These are phyloP conservation scores for Lithophane semibrunnea DNA, from an alignment of 2,888 invertebrate species.

Conservation along the genomic window DNA sequence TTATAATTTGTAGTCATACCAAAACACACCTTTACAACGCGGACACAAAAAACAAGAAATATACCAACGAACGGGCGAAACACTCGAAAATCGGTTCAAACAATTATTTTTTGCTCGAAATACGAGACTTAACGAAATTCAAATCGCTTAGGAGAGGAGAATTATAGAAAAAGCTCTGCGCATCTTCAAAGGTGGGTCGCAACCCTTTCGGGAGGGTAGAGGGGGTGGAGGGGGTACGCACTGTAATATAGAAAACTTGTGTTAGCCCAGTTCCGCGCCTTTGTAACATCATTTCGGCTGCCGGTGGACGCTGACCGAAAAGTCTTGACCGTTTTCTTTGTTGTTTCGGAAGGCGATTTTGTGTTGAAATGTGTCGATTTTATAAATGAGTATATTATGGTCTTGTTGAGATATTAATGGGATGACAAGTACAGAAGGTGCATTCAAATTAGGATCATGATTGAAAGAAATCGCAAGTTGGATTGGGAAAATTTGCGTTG, in stretches of 20 bases:
- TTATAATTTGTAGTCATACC: constrained; percentile 21
- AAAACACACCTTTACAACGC: constrained; percentile 70
- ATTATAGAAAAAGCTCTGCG: constrained; percentile 90
- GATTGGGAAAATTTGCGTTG: neutral
- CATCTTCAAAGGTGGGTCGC: constrained; percentile 89
- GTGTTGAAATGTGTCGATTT: neutral
- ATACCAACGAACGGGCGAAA: constrained; percentile 73
- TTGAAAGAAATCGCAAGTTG: neutral
- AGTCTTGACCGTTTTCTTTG: constrained; percentile 74
- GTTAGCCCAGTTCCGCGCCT: constrained; percentile 91
- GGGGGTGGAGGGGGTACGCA: constrained; percentile 79
- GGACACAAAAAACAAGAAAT: constrained; percentile 73
- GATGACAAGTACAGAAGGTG: neutral
- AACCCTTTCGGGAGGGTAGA: constrained; percentile 80
- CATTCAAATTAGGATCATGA: neutral
- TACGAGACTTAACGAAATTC: constrained; percentile 90
- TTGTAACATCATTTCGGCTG: constrained; percentile 91
- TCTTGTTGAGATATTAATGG: neutral
- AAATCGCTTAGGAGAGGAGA: constrained; percentile 89
- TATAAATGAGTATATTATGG: neutral
- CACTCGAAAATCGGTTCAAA: constrained; percentile 85
- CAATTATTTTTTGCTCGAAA: constrained; percentile 90
- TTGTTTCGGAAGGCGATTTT: constrained; percentile 32
- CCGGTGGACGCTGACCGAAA: constrained; percentile 72
- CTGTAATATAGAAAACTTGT: constrained; percentile 91